Base-by-base conservation (phyloP, 2,797 vertebrate species). In the Pelobates cultripes region DNA sequence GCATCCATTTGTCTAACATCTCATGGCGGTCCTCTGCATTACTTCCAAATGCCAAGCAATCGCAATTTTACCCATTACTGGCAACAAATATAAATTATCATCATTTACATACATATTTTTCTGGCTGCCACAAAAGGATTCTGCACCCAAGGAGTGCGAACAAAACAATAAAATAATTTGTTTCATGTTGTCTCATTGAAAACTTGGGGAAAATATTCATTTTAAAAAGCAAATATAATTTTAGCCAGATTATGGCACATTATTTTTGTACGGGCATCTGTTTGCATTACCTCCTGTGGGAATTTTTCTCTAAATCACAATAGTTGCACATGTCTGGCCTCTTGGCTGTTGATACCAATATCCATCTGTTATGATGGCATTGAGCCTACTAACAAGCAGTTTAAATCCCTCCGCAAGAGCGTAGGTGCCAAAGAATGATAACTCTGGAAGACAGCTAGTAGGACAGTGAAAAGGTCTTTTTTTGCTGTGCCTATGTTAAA, bases 341-440 rank as follows among this genome's bases (percentile, higher is more conserved):
- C 13, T n/a, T 70, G 42, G 61, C 47, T 66, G 60, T 42, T n/a
- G 70, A 73, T 79, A 73, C 55, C 43, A 79, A 73, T 64, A 72
- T 51, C 77, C 69, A 79, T 79, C 60, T 73, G 78, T 79, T 72
- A 42, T 3, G 7, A 79, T 79, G 78, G 78, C 70, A 79, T 10
- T 4, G 7, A 63, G 78, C 70, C 69, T 41, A 66, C 70, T 77
- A 77, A 79, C 40, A 61, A 45, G 42, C 51, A 57, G 45, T 53
- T 4, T 3, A 10, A 71, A 70, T 79, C 15, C 47, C 75, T 57
- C 17, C 60, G 9, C 47, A 77, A 77, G 75, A 67, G 70, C 43
- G 72, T 44, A 66, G 7, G 53, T 77, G 42, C 71, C 81, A 78
- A 69, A 78, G 61, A 73, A 8, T 57, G 61, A 82, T 57, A 14